These are phyloP conservation scores for Pseudorasbora parva DNA, from an alignment of 2,113 vertebrate species.

Conservation along the genomic window DNA sequence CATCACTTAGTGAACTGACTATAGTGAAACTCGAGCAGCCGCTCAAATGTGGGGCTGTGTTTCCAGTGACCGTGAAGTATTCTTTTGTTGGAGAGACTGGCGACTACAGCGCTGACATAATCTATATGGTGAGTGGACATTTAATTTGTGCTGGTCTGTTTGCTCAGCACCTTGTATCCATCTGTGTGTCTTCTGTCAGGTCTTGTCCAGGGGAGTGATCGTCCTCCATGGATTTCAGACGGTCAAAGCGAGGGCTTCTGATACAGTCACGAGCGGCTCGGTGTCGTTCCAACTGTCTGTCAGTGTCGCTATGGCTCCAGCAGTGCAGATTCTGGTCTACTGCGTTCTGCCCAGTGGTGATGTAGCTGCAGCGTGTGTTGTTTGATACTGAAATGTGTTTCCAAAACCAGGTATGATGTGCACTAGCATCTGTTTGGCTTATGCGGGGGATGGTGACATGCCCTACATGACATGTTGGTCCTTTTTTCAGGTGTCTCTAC, in stretches of 20 bases:
- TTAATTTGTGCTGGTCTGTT: background rate
- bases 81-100: no score
- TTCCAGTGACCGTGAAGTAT: no score
- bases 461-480: background rate
- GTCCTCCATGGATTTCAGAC: constrained; percentile 65
- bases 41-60: no score
- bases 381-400: constrained; percentile 75
- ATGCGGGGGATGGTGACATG: background rate
- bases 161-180: background rate
- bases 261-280: constrained; percentile 66
- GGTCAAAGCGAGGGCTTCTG: constrained; percentile 58
- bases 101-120: constrained; percentile 49
- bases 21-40: no score
- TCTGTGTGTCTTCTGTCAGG: constrained; percentile 66
- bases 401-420: constrained; percentile 77
- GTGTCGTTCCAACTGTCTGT: constrained; percentile 73
- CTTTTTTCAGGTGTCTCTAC: constrained; percentile 72
- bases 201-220: constrained; percentile 76
- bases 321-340: background rate
- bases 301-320: constrained; percentile 71
- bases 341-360: background rate
- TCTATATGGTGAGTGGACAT: constrained; percentile 68
- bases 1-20: constrained; percentile 2
- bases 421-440: no score
- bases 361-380: background rate